Conservation (phyloP, 2,888 invertebrate species). For the Dryocosmus kuriphilus region DNA sequence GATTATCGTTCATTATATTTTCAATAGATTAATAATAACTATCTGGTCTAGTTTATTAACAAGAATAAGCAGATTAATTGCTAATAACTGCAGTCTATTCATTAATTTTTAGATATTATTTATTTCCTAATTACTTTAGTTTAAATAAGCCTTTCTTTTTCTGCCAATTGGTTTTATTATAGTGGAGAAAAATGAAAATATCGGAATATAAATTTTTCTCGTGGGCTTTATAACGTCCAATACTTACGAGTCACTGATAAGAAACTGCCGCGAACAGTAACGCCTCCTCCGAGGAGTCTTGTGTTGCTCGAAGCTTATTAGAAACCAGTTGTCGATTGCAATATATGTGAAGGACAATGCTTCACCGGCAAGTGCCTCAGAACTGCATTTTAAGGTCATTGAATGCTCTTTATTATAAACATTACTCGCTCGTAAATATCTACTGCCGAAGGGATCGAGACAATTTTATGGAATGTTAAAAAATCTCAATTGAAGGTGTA, state of each 20-base stretch:
- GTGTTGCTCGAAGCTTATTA: constrained; percentile 38
- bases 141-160: neutral
- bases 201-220: constrained; percentile 35
- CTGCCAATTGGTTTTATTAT: neutral
- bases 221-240: constrained; percentile 55
- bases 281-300: constrained; percentile 48
- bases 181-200: neutral
- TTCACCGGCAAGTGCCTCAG: neutral
- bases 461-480: neutral
- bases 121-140: neutral
- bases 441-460: neutral
- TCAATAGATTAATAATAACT: constrained; percentile 21
- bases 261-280: constrained; percentile 52
- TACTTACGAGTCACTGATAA: constrained; percentile 57
- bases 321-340: constrained; percentile 44
- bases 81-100: neutral
- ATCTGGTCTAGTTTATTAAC: constrained; percentile 16
- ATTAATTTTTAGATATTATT: neutral
- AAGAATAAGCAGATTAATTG: neutral
- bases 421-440: neutral
- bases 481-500: neutral
- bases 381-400: constrained; percentile 12
- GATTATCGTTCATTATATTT: constrained; percentile 32
- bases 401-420: constrained; percentile 2
- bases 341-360: constrained; percentile 31